These are phyloP conservation scores for Tenebrio molitor DNA, from an alignment of 1,140 invertebrate species.

Conservation along the genomic window DNA sequence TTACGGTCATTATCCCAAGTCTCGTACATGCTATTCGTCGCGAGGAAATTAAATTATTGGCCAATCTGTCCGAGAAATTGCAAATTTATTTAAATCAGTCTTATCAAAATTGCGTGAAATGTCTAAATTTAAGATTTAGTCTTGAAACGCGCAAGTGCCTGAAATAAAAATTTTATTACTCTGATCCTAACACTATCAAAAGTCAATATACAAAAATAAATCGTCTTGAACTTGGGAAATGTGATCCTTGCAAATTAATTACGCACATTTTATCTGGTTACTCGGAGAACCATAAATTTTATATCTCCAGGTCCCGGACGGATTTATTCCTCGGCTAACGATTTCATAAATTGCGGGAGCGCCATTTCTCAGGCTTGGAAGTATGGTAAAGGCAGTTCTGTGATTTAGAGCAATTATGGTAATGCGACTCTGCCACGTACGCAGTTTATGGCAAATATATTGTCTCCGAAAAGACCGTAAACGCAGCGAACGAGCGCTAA, in stretches of 20 bases:
- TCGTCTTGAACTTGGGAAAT: not conserved
- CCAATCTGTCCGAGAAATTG: no score
- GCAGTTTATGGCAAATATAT: constrained; percentile 2
- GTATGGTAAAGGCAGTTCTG: constrained; percentile 9
- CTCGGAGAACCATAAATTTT: not conserved
- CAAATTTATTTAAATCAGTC: no score
- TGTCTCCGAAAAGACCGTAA: constrained; percentile 2
- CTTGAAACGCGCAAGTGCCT: not conserved
- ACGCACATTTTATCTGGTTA: not conserved
- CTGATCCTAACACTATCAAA: not conserved
- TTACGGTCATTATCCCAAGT: not conserved
- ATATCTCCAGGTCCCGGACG: not conserved
- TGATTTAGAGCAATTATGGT: constrained; percentile 23
- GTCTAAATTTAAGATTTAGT: not conserved
- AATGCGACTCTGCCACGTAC: not conserved
- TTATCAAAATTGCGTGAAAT: no score
- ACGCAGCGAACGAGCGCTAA: not conserved
- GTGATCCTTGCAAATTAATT: constrained; percentile 7
- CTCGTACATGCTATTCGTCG: no score
- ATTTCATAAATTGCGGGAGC: constrained; percentile 17
- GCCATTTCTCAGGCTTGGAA: constrained; percentile 4
- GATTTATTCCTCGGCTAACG: not conserved
- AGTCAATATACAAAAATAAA: not conserved
- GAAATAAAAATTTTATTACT: not conserved
- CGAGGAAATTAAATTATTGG: no score